These are phyloP conservation scores for Phymorhynchus buccinoides DNA, from an alignment of 1,140 invertebrate genomes.

Conservation along the genomic window DNA sequence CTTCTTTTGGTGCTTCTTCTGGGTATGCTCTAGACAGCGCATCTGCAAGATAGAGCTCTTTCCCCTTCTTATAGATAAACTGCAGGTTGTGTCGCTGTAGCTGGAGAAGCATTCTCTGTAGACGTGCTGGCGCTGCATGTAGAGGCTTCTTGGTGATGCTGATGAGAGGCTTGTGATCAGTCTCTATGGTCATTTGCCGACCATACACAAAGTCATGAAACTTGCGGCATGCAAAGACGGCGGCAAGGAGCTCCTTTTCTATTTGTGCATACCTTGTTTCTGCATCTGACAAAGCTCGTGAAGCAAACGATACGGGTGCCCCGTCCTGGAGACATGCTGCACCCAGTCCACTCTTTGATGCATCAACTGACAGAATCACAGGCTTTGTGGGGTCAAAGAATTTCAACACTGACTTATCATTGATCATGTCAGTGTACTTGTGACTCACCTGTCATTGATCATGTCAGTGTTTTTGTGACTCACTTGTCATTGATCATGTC, in stretches of 20 bases:
- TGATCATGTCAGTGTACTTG: no score
- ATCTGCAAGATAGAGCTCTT: constrained; percentile 40
- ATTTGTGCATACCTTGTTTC: constrained; percentile 74
- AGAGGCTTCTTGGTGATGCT: constrained; percentile 29
- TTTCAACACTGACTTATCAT: constrained; percentile 31
- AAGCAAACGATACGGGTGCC: constrained; percentile 71
- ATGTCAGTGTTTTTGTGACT: no score
- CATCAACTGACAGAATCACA: no score
- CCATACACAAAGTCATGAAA: constrained; percentile 75
- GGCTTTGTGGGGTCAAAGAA: constrained; percentile 40
- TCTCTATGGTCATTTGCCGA: constrained; percentile 44
- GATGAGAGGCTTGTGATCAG: constrained; percentile 51
- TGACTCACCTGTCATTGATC: no score
- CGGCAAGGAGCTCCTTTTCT: constrained; percentile 75
- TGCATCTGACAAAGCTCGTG: constrained; percentile 63
- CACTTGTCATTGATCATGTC: no score
- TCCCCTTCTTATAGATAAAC: constrained; percentile 46
- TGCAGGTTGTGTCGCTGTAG: constrained; percentile 53
- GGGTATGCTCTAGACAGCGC: constrained; percentile 34
- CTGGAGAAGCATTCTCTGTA: constrained; percentile 47
- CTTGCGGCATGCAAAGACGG: constrained; percentile 74
- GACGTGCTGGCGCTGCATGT: constrained; percentile 35
- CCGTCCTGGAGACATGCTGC: constrained; percentile 72
- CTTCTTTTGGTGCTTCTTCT: not conserved
- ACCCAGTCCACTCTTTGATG: constrained; percentile 72